Evolutionary conservation across 1,140 invertebrate species (phyloP).

Genomic region (Aleiodes sp.): DNA sequence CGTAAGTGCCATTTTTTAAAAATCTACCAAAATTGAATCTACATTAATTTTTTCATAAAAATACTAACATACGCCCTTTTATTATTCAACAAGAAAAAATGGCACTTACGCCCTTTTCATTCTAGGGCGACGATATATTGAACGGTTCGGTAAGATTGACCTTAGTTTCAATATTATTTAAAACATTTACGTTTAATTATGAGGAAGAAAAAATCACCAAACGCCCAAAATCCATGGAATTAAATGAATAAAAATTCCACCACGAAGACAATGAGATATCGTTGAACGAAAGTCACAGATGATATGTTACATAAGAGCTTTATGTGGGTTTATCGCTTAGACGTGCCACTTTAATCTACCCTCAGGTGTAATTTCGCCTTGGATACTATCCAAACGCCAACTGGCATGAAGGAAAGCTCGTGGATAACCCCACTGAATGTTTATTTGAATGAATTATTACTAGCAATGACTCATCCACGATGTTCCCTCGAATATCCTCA

Average conservation of each 20-base stretch:
- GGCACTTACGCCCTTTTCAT: no score
- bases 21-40: no score
- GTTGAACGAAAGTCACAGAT: not conserved
- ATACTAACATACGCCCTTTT: no score
- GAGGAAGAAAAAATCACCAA: no score
- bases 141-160: no score
- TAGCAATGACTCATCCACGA: not conserved
- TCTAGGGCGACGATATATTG: no score
- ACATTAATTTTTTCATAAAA: no score
- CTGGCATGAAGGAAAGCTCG: not conserved
- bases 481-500: not conserved
- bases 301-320: not conserved
- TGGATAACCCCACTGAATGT: not conserved
- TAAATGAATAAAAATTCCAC: not conserved
- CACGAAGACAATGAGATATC: not conserved
- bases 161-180: no score
- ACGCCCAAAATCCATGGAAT: no score
- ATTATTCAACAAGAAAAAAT: no score
- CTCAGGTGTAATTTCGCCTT: slow-evolving; percentile 10
- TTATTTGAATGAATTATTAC: not conserved
- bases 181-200: no score
- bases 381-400: not conserved
- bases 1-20: no score
- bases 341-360: slow-evolving; percentile 15
- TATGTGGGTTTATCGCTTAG: not conserved